phyloP scores from a whole-genome alignment of 2,888 invertebrate genomes.

The Agrotis segetum region DNA sequence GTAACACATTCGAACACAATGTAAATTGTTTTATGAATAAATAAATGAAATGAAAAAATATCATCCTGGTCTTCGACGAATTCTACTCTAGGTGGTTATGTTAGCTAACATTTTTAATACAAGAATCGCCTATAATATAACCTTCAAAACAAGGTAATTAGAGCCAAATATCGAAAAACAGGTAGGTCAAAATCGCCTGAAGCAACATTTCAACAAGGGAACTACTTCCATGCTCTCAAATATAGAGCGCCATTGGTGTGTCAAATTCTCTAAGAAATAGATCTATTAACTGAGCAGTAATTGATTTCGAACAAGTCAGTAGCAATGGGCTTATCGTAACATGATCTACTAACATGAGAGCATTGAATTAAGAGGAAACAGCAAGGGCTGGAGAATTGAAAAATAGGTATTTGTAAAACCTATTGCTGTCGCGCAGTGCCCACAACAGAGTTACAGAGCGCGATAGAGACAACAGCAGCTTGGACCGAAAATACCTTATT shows the following conservation, averaged over 20 bases:
- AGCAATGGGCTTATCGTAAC: conserved; percentile 44
- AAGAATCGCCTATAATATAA: neutral
- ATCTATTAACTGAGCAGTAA: conserved; percentile 32
- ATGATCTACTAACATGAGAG: conserved; percentile 57
- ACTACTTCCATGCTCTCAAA: conserved; percentile 5
- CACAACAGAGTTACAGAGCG: too few relatives aligned
- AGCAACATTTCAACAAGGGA: conserved; percentile 26
- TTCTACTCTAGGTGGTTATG: neutral
- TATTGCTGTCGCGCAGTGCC: too few relatives aligned
- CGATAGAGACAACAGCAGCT: too few relatives aligned
- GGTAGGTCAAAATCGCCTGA: conserved; percentile 15
- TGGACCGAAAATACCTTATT: too few relatives aligned
- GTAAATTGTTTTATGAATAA: too few relatives aligned
- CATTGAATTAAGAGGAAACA: conserved; percentile 43
- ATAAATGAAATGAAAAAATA: too few relatives aligned
- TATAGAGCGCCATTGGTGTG: conserved; percentile 10
- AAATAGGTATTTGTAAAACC: too few relatives aligned
- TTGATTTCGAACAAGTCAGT: conserved; percentile 49
- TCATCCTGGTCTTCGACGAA: neutral
- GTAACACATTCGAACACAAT: too few relatives aligned
- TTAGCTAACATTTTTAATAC: too few relatives aligned
- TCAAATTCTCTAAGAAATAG: conserved; percentile 12
- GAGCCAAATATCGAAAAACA: neutral
- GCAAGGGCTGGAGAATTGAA: too few relatives aligned
- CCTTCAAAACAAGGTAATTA: conserved; percentile 39